Percentiles rank a stretch among this genome's conserved stretches.
These are phyloP conservation scores for Hirtodrosophila duncani DNA, from an alignment of 2,888 invertebrate genomes.

Conservation along the genomic window DNA sequence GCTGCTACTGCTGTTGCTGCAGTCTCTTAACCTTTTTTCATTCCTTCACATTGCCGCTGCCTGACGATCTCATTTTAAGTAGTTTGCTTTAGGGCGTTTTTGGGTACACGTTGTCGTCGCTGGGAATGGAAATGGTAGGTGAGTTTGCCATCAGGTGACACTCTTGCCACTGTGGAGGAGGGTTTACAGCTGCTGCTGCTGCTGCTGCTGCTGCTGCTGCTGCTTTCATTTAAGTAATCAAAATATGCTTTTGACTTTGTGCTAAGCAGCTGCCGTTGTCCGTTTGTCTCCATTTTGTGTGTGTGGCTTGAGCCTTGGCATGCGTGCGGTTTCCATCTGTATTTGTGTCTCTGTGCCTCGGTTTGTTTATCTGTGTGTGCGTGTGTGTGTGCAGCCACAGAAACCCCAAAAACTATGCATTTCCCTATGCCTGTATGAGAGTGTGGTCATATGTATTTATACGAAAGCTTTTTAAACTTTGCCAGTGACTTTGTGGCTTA, in stretches of 20 bases:
- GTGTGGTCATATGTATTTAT: constrained; percentile 49
- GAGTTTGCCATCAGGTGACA: constrained; percentile 17
- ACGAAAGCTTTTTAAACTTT: constrained; percentile 68
- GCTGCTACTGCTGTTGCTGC: constrained; percentile 35
- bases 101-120: constrained; percentile 32
- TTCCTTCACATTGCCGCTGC: constrained; percentile 9
- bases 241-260: constrained; percentile 71
- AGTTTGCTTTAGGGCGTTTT: constrained; percentile 62
- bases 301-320: constrained; percentile 19
- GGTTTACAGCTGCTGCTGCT: constrained; percentile 9
- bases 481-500: constrained; percentile 69
- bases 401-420: constrained; percentile 68
- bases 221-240: constrained; percentile 71
- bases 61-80: constrained; percentile 69
- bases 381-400: constrained; percentile 40
- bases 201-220: constrained; percentile 27
- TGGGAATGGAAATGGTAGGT: constrained; percentile 17
- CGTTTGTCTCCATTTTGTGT: constrained; percentile 8
- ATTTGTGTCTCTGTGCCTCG: constrained; percentile 8
- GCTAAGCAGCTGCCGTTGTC: constrained; percentile 56
- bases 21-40: constrained; percentile 56
- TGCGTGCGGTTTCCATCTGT: constrained; percentile 38
- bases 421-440: constrained; percentile 37
- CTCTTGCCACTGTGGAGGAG: constrained; percentile 31
- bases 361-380: not conserved